Percentiles rank a stretch among this genome's conserved stretches.
phyloP scores from a whole-genome alignment of 2,113 vertebrate genomes.

The Sinocyclocheilus rhinocerous region DNA sequence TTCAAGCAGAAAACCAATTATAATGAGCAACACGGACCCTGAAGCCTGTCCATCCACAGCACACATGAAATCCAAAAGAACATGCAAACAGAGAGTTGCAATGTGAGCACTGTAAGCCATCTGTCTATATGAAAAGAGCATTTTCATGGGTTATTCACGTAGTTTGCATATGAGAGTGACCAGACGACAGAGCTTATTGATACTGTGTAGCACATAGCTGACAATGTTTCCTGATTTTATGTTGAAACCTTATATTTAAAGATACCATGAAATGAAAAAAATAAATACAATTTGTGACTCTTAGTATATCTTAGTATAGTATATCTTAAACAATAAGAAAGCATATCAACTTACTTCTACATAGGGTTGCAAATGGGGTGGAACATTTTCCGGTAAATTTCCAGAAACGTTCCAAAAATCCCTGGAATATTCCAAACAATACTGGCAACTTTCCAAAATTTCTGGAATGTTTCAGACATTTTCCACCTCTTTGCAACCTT shows the following conservation, averaged over 20 bases:
- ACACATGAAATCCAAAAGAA: slow-evolving; percentile 70
- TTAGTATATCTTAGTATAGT: too few species aligned
- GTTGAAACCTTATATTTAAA: neutral
- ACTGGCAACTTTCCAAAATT: too few species aligned
- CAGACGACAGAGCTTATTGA: neutral
- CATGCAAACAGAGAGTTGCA: slow-evolving; percentile 30
- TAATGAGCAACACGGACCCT: slow-evolving; percentile 87
- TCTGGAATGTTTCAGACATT: too few species aligned
- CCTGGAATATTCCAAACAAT: too few species aligned
- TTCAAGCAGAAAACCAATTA: slow-evolving; percentile 94
- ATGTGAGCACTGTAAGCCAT: neutral
- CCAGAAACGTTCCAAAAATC: too few species aligned
- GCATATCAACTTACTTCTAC: too few species aligned
- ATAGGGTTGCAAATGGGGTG: too few species aligned
- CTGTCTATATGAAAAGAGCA: neutral
- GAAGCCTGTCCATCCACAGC: slow-evolving; percentile 84
- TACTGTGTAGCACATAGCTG: neutral
- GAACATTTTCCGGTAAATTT: too few species aligned
- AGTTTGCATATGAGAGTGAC: neutral
- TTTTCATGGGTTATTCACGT: neutral
- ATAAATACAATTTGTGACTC: neutral
- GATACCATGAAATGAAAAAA: neutral
- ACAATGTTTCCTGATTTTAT: neutral
- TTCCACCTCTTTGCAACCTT: too few species aligned
- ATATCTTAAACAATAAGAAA: too few species aligned